phyloP scores from a whole-genome alignment of 2,113 vertebrate genomes.

The Fulica atra region DNA sequence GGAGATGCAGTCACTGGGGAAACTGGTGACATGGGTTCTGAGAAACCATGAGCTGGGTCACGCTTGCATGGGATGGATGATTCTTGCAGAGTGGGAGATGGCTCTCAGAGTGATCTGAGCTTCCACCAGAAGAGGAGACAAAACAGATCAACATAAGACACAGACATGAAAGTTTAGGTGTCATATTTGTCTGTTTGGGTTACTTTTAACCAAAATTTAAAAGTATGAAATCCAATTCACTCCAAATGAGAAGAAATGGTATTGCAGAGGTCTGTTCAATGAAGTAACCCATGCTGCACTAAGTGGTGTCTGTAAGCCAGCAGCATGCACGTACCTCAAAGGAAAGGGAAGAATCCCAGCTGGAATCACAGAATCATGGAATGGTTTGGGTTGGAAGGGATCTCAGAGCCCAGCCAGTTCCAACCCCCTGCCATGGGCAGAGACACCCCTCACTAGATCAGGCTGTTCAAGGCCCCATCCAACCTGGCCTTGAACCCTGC shows the following conservation, averaged over 20 bases:
- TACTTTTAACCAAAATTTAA: neutral
- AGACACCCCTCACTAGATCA: no score
- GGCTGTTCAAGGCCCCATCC: no score
- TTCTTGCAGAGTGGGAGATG: neutral
- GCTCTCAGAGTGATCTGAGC: neutral
- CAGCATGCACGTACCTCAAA: conserved; percentile 2
- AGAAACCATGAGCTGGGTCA: rapidly evolving
- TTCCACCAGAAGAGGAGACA: neutral
- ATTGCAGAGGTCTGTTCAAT: conserved; percentile 27
- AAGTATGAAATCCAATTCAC: neutral
- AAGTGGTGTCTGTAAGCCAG: conserved; percentile 18
- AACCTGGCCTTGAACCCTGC: no score
- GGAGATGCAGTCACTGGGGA: neutral
- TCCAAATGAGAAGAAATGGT: conserved; percentile 28
- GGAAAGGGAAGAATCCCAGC: neutral
- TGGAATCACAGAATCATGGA: neutral
- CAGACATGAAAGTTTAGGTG: neutral
- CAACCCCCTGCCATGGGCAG: no score
- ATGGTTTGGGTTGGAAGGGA: no score
- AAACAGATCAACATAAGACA: neutral
- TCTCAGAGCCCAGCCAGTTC: no score
- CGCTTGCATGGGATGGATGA: neutral
- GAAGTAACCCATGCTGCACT: conserved; percentile 44
- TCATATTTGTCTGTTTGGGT: neutral
- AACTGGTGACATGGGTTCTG: neutral